Percentiles rank a stretch among this genome's conserved stretches.
Evolutionary conservation across 2,797 vertebrate genomes (phyloP).

Genomic region (Onychomys arenicola): DNA sequence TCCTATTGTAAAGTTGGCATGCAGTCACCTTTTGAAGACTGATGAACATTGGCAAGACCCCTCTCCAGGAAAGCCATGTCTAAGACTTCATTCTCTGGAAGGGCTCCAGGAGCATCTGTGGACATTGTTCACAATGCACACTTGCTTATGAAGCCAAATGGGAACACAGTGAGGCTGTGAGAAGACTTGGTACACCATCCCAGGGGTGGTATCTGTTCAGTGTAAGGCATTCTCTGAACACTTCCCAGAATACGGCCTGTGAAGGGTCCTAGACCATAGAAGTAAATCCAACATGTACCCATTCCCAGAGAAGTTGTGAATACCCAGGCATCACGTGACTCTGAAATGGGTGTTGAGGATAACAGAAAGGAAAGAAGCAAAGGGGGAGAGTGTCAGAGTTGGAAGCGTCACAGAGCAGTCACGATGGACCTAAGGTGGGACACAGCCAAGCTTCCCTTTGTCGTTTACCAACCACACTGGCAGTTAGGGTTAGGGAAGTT

Average conservation of each 20-base stretch:
- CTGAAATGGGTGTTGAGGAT: not conserved
- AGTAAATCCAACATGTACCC: not conserved
- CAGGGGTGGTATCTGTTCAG: not conserved
- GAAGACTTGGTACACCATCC: not conserved
- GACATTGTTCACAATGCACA: not conserved
- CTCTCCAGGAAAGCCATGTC: not conserved
- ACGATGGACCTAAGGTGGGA: not conserved
- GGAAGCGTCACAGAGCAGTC: not conserved
- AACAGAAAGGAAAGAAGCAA: not conserved
- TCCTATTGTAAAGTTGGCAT: not conserved
- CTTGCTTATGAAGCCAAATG: not conserved
- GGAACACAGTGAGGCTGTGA: not conserved
- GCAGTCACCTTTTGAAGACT: not conserved
- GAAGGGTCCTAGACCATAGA: not conserved
- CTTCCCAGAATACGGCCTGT: not conserved
- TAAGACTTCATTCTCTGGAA: not conserved
- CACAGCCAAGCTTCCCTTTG: not conserved
- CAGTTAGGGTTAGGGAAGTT: not conserved
- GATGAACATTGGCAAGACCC: not conserved
- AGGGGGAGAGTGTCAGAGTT: not conserved
- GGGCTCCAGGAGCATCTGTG: not conserved
- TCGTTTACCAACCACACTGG: not conserved
- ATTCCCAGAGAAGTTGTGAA: not conserved
- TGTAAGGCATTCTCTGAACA: not conserved
- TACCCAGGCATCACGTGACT: not conserved